Base-by-base conservation (phyloP, 2,888 invertebrate genomes). In the Zhengitettix transpicula region DNA sequence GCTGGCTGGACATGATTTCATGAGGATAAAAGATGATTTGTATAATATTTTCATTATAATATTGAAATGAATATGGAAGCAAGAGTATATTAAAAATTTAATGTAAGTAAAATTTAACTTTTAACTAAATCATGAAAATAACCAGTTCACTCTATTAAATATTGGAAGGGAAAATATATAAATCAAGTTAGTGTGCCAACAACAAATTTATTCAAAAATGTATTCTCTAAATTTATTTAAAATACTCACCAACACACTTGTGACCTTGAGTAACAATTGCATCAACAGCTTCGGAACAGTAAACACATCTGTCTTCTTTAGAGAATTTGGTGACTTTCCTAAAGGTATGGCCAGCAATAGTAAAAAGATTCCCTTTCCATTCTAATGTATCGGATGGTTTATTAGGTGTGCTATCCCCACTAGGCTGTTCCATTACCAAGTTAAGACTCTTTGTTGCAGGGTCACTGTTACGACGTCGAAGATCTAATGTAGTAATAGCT, bases 281-380 rank as follows among this genome's bases (percentile, higher is more conserved):
- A 71, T 89, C 88, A 79, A 92, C 84, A 63, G 84, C 82, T 67
- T 85, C 82, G 66, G 84, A 83, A 70, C 93, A 93, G 69, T 85
- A 86, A 12, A 84, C 82, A 71, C 93, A 93, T 61, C 83, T 80
- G 69, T 92, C 92, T 60, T 84, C 88, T 69, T 89, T 88, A 42
- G 85, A 81, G 67, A 89, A 85, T 57, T 87, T 78, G 0, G 84
- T 82, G 64, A 87, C 82, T 74, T 88, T 88, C 53, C 87, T 80
- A 73, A 87, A 87, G 65, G 81, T 78, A 73, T 88, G 88, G 0
- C 87, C 87, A 0, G 87, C 87, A 65, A 87, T 81, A 14, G 83
- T 81, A 66, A 88, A 85, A 55, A 82, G 73, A 62, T 77, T 75
- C 47, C 76, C 76, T 63, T 81, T 72, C 82, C 83, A 78, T 75